phyloP scores from a whole-genome alignment of 2,888 invertebrate genomes.

The Ormyrus nitidulus region DNA sequence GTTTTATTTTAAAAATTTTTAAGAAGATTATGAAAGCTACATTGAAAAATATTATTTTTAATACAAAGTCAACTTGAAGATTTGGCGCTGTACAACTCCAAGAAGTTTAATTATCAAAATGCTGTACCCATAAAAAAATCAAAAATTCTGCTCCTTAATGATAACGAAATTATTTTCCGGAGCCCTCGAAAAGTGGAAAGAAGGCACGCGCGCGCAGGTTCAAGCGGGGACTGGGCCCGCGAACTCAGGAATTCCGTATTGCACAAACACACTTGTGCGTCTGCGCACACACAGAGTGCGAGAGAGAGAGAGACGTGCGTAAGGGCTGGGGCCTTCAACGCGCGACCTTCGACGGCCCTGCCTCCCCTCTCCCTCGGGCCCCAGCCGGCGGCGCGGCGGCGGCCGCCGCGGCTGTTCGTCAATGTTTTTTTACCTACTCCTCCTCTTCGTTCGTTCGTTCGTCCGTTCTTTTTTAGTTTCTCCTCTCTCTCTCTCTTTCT shows the following conservation, averaged over 20 bases:
- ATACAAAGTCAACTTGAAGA: no score
- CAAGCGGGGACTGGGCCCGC: constrained; percentile 11
- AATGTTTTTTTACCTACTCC: no score
- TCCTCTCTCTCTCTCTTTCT: constrained; percentile 6
- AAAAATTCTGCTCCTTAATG: no score
- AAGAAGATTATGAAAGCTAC: no score
- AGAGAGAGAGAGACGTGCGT: constrained; percentile 3
- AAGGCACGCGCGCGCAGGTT: constrained; percentile 20
- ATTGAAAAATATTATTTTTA: no score
- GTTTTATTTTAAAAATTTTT: no score
- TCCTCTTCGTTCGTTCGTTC: not conserved
- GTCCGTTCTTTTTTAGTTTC: not conserved
- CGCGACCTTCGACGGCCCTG: constrained; percentile 51
- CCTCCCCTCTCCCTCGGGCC: constrained; percentile 32
- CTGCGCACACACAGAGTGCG: not conserved
- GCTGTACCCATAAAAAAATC: no score
- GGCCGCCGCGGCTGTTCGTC: no score
- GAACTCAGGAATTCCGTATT: constrained; percentile 39
- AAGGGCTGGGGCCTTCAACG: constrained; percentile 30
- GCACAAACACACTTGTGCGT: not conserved
- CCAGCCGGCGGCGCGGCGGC: not conserved
- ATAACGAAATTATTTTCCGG: constrained; percentile 13
- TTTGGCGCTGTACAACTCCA: no score
- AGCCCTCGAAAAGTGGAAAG: not conserved
- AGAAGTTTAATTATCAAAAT: no score